These are phyloP conservation scores for Phrynosoma blainvillii DNA, from an alignment of 2,113 vertebrate genomes.

Conservation along the genomic window DNA sequence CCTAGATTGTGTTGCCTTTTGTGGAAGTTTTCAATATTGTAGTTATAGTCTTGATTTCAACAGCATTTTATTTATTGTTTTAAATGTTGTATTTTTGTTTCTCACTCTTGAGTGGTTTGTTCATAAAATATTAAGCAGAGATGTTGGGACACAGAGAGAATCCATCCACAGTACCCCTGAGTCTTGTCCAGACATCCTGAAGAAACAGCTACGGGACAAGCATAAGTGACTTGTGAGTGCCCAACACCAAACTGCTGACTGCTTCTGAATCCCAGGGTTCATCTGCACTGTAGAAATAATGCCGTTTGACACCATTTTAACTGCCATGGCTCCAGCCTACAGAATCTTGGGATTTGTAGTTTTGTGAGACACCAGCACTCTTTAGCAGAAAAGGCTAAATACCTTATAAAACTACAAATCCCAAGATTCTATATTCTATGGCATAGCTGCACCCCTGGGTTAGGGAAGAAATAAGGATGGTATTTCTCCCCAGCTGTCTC, in stretches of 20 bases:
- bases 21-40: neutral
- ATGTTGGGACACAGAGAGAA: neutral
- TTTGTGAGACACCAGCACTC: too few relatives aligned
- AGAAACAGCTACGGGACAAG: neutral
- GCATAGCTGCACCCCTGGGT: too few relatives aligned
- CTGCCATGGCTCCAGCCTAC: too few relatives aligned
- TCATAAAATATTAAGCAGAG: too few relatives aligned
- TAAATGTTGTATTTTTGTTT: neutral
- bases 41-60: neutral
- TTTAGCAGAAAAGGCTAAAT: too few relatives aligned
- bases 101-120: neutral
- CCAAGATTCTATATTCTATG: too few relatives aligned
- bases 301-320: too few relatives aligned
- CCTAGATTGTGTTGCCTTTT: neutral
- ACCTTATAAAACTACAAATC: too few relatives aligned
- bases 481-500: neutral
- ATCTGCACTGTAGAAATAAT: too few relatives aligned
- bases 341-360: too few relatives aligned
- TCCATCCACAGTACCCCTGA: neutral
- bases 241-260: neutral
- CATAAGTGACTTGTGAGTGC: neutral
- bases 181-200: neutral
- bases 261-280: neutral
- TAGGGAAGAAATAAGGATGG: neutral
- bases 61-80: neutral